These are phyloP conservation scores for human (Homo sapiens) DNA, from an alignment of 2,113 vertebrate species.

Conservation along the genomic window GRCh38 chr6:57016501-57017000, in stretches of 20 bases:
- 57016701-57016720: background rate
- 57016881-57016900: background rate
- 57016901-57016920: background rate
- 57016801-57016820: background rate
- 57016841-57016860: too few relatives aligned
- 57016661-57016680: background rate
- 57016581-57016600: background rate
- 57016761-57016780: background rate
- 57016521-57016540: background rate
- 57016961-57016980: background rate
- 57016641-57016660: background rate
- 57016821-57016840: background rate
- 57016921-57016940: background rate
- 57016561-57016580: background rate
- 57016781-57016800: background rate
- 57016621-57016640: background rate
- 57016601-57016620: background rate
- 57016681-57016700: background rate
- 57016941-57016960: constrained; percentile 3
- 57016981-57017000: background rate
- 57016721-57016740: background rate
- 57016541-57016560: background rate
- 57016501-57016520: background rate
- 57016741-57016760: background rate
- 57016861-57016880: background rate